These are phyloP conservation scores for Zygogramma bicolorata DNA, from an alignment of 2,888 invertebrate genomes.

Conservation along the genomic window DNA sequence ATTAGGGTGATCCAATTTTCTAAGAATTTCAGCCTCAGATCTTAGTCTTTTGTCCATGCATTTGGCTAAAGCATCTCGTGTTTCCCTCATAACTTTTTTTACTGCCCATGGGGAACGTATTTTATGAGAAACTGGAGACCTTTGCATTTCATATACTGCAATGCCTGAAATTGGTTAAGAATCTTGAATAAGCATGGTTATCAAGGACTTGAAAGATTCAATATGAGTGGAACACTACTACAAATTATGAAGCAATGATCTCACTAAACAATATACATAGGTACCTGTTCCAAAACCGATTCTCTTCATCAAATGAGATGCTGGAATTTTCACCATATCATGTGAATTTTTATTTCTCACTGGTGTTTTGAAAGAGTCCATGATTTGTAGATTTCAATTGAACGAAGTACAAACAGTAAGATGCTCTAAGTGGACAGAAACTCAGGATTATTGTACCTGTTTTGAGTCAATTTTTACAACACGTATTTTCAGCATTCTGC, in stretches of 20 bases:
- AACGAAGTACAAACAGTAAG: neutral
- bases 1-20: conserved; percentile 81
- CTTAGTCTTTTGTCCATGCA: conserved; percentile 70
- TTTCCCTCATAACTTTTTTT: conserved; percentile 73
- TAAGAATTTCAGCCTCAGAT: conserved; percentile 79
- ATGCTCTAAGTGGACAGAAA: neutral
- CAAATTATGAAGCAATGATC: too few species aligned
- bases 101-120: conserved; percentile 88
- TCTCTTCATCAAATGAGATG: conserved; percentile 79
- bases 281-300: conserved; percentile 86
- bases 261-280: too few species aligned
- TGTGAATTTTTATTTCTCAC: conserved; percentile 60
- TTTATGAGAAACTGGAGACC: conserved; percentile 78
- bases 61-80: conserved; percentile 55
- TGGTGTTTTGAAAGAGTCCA: conserved; percentile 68
- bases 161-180: conserved; percentile 72
- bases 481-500: too few species aligned
- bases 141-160: conserved; percentile 80
- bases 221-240: too few species aligned
- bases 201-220: too few species aligned
- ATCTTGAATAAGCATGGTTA: too few species aligned
- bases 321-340: conserved; percentile 69
- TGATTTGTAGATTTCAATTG: too few species aligned
- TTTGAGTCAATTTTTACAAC: too few species aligned
- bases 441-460: too few species aligned